These are phyloP conservation scores for roundworm (Caenorhabditis elegans) DNA, from an alignment of 1,140 invertebrate species.

Conservation along the genomic window DNA sequence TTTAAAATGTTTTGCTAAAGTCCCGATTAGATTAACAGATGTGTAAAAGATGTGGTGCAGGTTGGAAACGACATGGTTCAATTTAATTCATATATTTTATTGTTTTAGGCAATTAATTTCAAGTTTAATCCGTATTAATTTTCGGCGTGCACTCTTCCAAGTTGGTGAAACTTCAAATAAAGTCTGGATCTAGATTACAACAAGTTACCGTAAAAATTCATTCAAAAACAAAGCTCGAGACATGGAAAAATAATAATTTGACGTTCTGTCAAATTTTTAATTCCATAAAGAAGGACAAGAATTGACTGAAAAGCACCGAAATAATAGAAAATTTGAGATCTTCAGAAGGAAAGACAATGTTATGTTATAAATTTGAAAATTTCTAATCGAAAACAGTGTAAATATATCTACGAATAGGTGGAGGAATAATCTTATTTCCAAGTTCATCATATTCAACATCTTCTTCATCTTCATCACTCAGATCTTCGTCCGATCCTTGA, in stretches of 20 bases:
- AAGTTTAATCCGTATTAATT: too few relatives aligned
- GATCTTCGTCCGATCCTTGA: slow-evolving; percentile 6
- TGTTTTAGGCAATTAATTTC: too few relatives aligned
- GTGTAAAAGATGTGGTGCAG: too few relatives aligned
- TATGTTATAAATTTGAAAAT: not conserved
- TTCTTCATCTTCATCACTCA: slow-evolving; percentile 32
- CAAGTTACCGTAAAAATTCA: not conserved
- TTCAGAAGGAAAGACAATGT: not conserved
- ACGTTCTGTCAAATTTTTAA: not conserved
- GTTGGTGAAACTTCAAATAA: too few relatives aligned
- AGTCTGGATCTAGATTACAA: too few relatives aligned
- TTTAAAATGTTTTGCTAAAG: too few relatives aligned
- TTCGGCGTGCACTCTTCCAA: too few relatives aligned
- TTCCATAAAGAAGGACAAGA: not conserved
- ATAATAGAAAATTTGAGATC: not conserved
- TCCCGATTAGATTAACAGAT: too few relatives aligned
- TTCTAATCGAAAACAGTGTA: slow-evolving; percentile 46
- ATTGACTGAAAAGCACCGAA: not conserved
- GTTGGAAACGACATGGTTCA: too few relatives aligned
- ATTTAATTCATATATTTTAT: too few relatives aligned
- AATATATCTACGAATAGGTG: slow-evolving; percentile 31
- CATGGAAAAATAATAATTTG: not conserved
- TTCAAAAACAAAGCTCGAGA: not conserved
- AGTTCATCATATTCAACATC: slow-evolving; percentile 38
- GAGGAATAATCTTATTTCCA: not conserved